Evolutionary conservation across 1,140 invertebrate species (phyloP), one percentile per base, ranked within the genome.

Genomic region (Rhynchophorus ferrugineus): DNA sequence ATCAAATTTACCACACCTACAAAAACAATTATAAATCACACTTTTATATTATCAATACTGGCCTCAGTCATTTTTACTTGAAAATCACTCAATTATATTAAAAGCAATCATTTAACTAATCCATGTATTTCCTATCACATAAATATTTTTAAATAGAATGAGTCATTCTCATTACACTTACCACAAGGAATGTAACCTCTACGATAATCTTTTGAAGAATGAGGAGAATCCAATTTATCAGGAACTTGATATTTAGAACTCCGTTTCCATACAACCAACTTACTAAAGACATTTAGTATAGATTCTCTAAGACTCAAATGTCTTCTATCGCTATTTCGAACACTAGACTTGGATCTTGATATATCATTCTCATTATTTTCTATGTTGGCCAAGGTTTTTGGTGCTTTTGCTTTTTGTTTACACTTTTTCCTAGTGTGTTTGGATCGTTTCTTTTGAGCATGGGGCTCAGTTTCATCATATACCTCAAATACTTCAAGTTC

Each of bases 261-360:
- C 69, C 50, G 74, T 47, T 74, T 71, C 77, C 76, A 79, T 16
- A 77, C 73, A 54, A 81, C 80, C 63, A 83, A 66, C 66, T 83
- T 83, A 53, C 79, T 81, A 51, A 83, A 74, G 45, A 84, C 77
- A 55, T 77, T 79, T 38, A 83, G 73, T 60, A 84, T 72, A 17
- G 78, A 80, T 58, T 79, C 76, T 45, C 80, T 72, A 6, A 77
- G 52, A 49, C 62, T 60, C 41, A 61, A 55, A 22, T 71, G 71
- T 49, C 66, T 74, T 52, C 73, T 68, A 39, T 71, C 58, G 61
- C 71, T 71, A 58, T 60, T 57, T 14, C 50, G 39, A n/a, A 66
- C 61, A 61, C 64, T 67, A 9, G 58, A 61, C 46, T 67, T 69
- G 34, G 65, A 68, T 44, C 60, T 59, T 44, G 37, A 59, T 44